phyloP scores from a whole-genome alignment of 2,888 invertebrate genomes.

The Melieria crassipennis region DNA sequence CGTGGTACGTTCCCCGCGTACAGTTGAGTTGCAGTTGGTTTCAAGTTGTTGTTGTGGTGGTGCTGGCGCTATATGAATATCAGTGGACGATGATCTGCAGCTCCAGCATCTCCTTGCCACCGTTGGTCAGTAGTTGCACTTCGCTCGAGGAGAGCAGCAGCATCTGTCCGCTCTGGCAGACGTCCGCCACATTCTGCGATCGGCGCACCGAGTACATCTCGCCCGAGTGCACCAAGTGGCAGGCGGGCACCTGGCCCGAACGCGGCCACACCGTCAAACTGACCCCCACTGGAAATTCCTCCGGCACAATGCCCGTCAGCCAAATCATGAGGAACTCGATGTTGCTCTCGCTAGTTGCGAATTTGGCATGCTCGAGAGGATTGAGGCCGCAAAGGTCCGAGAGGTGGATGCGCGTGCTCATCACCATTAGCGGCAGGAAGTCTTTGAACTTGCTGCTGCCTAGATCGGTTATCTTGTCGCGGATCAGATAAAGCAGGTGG shows the following conservation, averaged over 20 bases:
- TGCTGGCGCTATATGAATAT: neutral
- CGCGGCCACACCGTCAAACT: slow-evolving; percentile 54
- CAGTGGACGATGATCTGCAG: slow-evolving; percentile 49
- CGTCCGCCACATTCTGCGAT: slow-evolving; percentile 43
- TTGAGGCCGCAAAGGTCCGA: slow-evolving; percentile 41
- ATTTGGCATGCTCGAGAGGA: neutral
- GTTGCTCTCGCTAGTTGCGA: slow-evolving; percentile 11
- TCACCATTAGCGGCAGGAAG: slow-evolving; percentile 56
- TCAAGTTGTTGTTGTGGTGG: too few species aligned
- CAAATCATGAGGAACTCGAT: slow-evolving; percentile 54
- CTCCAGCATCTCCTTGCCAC: slow-evolving; percentile 53
- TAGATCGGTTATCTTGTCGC: slow-evolving; percentile 52
- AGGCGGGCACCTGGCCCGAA: slow-evolving; percentile 40
- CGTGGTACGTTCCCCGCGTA: too few species aligned
- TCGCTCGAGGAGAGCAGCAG: slow-evolving; percentile 50
- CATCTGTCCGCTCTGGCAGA: slow-evolving; percentile 50
- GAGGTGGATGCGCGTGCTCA: slow-evolving; percentile 52
- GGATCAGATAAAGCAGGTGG: slow-evolving; percentile 54
- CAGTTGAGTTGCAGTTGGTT: too few species aligned
- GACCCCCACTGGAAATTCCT: slow-evolving; percentile 47
- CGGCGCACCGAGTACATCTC: slow-evolving; percentile 54
- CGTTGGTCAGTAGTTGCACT: slow-evolving; percentile 48
- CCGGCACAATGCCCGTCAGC: slow-evolving; percentile 54
- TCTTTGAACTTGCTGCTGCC: slow-evolving; percentile 50
- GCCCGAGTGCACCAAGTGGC: slow-evolving; percentile 54